Conservation (phyloP, 1,140 invertebrate species). For the Drosophila insularis region DNA sequence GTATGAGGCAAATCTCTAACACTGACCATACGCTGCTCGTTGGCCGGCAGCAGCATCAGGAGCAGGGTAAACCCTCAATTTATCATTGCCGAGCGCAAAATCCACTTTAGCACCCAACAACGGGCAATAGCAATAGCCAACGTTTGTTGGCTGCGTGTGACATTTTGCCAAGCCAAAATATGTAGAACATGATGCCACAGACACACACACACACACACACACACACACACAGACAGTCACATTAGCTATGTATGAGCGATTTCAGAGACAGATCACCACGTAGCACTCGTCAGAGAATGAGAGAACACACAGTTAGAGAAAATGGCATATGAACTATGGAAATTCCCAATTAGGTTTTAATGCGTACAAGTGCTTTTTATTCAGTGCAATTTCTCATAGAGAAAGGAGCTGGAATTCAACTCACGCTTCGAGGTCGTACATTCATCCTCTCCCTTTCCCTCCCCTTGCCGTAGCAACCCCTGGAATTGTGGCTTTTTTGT, state of each 20-base stretch:
- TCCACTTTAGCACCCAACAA: constrained; percentile 58
- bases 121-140: constrained; percentile 26
- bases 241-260: not conserved
- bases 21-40: constrained; percentile 43
- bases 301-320: constrained; percentile 55
- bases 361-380: constrained; percentile 80
- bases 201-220: constrained; percentile 12
- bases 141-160: constrained; percentile 74
- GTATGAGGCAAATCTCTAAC: constrained; percentile 22
- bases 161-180: constrained; percentile 79
- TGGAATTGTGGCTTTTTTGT: not conserved
- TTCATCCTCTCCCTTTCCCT: not conserved
- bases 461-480: not conserved
- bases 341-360: constrained; percentile 81
- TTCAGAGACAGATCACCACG: not conserved
- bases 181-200: constrained; percentile 74
- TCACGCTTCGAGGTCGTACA: constrained; percentile 50
- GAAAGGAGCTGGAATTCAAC: constrained; percentile 43
- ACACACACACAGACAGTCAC: constrained; percentile 11
- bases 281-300: constrained; percentile 3
- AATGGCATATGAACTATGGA: constrained; percentile 78
- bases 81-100: constrained; percentile 77
- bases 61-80: constrained; percentile 63
- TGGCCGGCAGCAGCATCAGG: constrained; percentile 9
- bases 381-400: constrained; percentile 76